phyloP scores from a whole-genome alignment of 2,797 vertebrate species.

The Miichthys miiuy region DNA sequence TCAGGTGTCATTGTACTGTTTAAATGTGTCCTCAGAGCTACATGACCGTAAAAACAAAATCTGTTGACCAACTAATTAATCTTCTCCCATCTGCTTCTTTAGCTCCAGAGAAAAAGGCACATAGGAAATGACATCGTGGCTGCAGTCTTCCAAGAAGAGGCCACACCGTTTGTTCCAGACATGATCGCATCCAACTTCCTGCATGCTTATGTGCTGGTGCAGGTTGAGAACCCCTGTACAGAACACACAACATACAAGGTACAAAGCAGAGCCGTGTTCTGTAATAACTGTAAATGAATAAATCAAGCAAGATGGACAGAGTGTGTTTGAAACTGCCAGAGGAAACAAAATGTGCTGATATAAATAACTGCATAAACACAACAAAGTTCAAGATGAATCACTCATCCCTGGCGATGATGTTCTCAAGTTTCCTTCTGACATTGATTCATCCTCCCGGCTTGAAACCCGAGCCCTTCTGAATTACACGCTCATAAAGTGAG shows the following conservation, averaged over 20 bases:
- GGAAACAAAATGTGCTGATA: neutral
- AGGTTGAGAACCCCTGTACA: slow-evolving; percentile 88
- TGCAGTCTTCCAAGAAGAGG: slow-evolving; percentile 94
- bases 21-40: neutral
- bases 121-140: slow-evolving; percentile 99
- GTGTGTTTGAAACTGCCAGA: neutral
- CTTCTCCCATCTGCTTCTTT: neutral
- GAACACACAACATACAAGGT: slow-evolving; percentile 92
- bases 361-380: neutral
- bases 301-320: neutral
- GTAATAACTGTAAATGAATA: neutral
- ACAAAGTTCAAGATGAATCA: neutral
- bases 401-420: neutral
- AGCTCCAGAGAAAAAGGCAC: slow-evolving; percentile 98
- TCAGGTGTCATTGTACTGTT: neutral
- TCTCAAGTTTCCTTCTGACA: neutral
- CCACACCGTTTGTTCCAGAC: slow-evolving; percentile 97
- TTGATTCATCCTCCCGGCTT: neutral
- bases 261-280: slow-evolving; percentile 19
- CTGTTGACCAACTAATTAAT: neutral
- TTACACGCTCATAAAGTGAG: neutral
- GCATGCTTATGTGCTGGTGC: slow-evolving; percentile 95
- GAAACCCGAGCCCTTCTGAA: neutral
- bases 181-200: slow-evolving; percentile 99
- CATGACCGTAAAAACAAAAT: neutral